Evolutionary conservation across 2,113 vertebrate species (phyloP), one percentile per base, ranked within the genome.

Genomic region (Merops nubicus): DNA sequence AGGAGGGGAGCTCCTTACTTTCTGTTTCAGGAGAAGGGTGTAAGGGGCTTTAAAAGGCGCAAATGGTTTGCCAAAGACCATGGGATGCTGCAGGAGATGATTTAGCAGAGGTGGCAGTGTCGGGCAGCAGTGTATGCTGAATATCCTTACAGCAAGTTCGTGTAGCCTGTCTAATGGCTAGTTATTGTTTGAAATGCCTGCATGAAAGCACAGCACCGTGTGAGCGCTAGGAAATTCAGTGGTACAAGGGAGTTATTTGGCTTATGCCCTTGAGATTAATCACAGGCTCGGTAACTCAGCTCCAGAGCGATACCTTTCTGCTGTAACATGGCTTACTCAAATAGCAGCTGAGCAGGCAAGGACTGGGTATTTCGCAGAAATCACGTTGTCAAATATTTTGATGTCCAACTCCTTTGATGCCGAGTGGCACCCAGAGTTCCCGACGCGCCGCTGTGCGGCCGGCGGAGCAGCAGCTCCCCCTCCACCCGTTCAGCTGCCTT

Each of bases 251-350:
- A 91, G 86, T 92, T 86, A 40, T 89, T 92, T 89, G 89, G 95
- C 2, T 95, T 60, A 42, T 85, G 88, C 86, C 65, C 83, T 86
- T 75, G 92, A 92, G 93, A 95, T 96, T 93, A 92, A 95, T 92
- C 92, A 34, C 68, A 50, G 82, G 56, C 59, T 94, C 3, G 0
- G 68, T 84, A 88, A 86, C 26, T 67, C 47, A 85, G 60, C 63
- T 87, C 79, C 25, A 7, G 59, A 69, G 72, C 2, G 6, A 29
- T 91, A 69, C 85, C 78, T 63, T 42, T 80, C 80, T 57, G 72
- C 68, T 43, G 33, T 47, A 26, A 47, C 31, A 42, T 51, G 88
- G 31, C 42, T 83, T 76, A 23, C 20, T 78, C 51, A 56, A 56
- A 56, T 18, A 29, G 38, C 53, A 63, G 70, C 76, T 40, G 83